Evolutionary conservation across 2,113 vertebrate species (phyloP).

Genomic region (Podarcis raffonei): DNA sequence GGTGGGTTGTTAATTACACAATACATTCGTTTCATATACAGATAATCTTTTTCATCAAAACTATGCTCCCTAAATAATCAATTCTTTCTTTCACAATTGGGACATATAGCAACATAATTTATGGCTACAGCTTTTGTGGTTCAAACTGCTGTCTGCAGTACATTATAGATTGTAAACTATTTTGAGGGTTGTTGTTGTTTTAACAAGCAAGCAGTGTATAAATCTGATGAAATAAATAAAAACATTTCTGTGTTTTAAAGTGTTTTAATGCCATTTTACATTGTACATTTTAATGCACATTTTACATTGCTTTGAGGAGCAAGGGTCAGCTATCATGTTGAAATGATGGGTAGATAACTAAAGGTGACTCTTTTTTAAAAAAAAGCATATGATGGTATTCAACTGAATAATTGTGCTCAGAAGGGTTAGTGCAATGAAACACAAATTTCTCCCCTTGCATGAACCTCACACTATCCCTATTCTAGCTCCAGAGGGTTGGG

Average conservation of each 20-base stretch:
- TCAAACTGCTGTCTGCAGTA: neutral
- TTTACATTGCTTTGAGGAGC: no score
- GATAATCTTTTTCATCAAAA: neutral
- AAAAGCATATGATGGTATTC: neutral
- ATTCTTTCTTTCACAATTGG: neutral
- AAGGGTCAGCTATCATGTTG: neutral
- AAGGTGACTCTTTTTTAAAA: conserved; percentile 30
- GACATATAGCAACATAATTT: neutral
- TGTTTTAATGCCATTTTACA: no score
- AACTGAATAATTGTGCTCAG: no score
- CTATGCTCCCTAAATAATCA: neutral
- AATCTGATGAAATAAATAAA: no score
- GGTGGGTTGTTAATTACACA: neutral
- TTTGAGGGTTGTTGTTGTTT: no score
- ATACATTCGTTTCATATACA: neutral
- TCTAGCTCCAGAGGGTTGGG: no score
- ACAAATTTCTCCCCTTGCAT: conserved; percentile 28
- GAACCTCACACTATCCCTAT: no score
- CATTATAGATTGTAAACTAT: no score
- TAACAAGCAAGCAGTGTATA: no score
- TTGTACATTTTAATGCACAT: no score
- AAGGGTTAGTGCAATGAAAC: neutral
- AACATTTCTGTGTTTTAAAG: no score
- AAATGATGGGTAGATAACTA: conserved; percentile 15
- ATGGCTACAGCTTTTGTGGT: neutral